Percentiles rank a stretch among this genome's conserved stretches.
phyloP scores from a whole-genome alignment of 2,113 vertebrate genomes.

The Ginglymostoma cirratum region DNA sequence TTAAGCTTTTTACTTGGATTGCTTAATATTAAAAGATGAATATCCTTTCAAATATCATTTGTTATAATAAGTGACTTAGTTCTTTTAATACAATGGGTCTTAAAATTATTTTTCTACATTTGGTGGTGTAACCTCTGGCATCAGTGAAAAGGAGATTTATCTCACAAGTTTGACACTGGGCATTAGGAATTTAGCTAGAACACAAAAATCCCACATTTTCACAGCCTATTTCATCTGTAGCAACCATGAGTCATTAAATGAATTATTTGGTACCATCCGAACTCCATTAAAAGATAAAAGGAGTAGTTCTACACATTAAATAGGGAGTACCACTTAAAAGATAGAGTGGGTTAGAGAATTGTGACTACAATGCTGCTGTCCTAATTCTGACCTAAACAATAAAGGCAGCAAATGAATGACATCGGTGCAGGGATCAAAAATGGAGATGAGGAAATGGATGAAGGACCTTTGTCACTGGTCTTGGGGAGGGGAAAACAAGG shows the following conservation, averaged over 20 bases:
- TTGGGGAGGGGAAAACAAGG: too few relatives aligned
- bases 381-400: neutral
- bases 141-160: neutral
- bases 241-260: neutral
- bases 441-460: too few relatives aligned
- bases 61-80: neutral
- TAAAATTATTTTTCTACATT: neutral
- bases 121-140: neutral
- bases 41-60: neutral
- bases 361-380: neutral
- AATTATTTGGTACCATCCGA: neutral
- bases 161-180: neutral
- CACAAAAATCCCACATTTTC: neutral
- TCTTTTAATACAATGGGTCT: neutral
- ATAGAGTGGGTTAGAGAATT: neutral
- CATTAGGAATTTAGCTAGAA: neutral
- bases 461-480: too few relatives aligned
- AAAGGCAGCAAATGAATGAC: too few relatives aligned
- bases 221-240: neutral
- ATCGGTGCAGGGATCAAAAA: too few relatives aligned
- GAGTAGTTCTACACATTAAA: neutral
- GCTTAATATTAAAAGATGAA: neutral
- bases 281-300: neutral
- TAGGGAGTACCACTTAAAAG: neutral
- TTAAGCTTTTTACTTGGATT: neutral